Percentiles rank a stretch among this genome's conserved stretches.
phyloP scores from a whole-genome alignment of 2,888 invertebrate species.

The Ophion obscuratus region DNA sequence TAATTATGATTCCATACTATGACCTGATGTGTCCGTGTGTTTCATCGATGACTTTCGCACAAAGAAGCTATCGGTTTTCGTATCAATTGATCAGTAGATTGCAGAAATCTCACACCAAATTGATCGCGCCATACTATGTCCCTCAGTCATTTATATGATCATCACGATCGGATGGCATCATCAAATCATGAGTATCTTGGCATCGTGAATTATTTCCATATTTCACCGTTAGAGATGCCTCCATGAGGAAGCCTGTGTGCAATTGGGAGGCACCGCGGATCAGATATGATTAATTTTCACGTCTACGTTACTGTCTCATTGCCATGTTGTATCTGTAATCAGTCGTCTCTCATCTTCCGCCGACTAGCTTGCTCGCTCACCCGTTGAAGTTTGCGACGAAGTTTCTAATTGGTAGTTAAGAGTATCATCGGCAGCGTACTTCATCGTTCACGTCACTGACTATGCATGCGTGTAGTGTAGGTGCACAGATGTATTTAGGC shows the following conservation, averaged over 20 bases:
- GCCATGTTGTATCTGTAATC: slow-evolving; percentile 4
- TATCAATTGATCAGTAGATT: too few relatives aligned
- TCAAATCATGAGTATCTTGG: background rate
- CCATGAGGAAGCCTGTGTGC: background rate
- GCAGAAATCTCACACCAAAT: too few relatives aligned
- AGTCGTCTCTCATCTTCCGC: slow-evolving; percentile 2
- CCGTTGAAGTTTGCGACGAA: slow-evolving; percentile 26
- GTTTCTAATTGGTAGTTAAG: slow-evolving; percentile 41
- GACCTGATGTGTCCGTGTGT: too few relatives aligned
- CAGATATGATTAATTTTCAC: slow-evolving; percentile 3
- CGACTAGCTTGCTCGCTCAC: background rate
- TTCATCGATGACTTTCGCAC: too few relatives aligned
- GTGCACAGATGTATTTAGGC: background rate
- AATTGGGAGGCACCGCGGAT: background rate
- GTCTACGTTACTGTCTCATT: background rate
- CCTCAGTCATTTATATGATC: too few relatives aligned
- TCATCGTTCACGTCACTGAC: slow-evolving; percentile 27
- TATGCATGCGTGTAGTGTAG: background rate
- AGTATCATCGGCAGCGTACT: background rate
- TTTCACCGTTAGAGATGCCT: background rate
- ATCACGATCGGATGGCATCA: too few relatives aligned
- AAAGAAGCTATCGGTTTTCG: too few relatives aligned
- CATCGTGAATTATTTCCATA: background rate
- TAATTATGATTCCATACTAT: too few relatives aligned
- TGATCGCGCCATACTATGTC: too few relatives aligned